Evolutionary conservation across 2,797 vertebrate species (phyloP).

Genomic region (Alca torda): DNA sequence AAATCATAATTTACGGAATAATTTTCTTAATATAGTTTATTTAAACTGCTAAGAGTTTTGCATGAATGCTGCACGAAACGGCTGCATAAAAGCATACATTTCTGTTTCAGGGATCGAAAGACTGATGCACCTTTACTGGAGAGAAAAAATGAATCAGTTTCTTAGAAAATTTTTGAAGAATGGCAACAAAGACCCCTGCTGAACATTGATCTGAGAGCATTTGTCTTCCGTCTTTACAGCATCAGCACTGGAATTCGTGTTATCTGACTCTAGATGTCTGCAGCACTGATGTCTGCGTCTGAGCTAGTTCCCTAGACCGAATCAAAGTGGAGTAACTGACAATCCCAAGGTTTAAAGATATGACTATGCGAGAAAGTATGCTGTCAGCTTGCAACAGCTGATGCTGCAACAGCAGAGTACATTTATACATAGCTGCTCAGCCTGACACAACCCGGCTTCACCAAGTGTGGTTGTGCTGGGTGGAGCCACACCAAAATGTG

Average conservation of each 20-base stretch:
- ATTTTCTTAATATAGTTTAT: not conserved
- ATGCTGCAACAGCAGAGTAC: not conserved
- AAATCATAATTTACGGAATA: not conserved
- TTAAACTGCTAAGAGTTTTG: not conserved
- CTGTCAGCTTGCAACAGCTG: conserved; percentile 4
- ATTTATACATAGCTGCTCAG: not conserved
- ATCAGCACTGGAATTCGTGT: not conserved
- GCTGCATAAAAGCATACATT: not conserved
- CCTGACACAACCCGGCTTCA: not conserved
- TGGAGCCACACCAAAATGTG: not conserved
- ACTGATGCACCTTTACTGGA: not conserved
- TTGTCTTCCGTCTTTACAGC: not conserved
- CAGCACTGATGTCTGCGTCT: not conserved
- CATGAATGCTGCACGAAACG: not conserved
- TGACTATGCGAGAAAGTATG: not conserved
- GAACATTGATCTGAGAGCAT: not conserved
- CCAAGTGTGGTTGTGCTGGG: not conserved
- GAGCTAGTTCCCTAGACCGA: not conserved
- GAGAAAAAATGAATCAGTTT: not conserved
- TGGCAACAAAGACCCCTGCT: not conserved
- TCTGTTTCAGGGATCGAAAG: not conserved
- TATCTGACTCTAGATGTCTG: not conserved
- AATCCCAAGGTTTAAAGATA: not conserved
- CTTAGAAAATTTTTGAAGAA: not conserved
- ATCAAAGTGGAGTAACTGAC: not conserved